Conservation (phyloP, 2,888 invertebrate genomes). For the Melieria crassipennis region DNA sequence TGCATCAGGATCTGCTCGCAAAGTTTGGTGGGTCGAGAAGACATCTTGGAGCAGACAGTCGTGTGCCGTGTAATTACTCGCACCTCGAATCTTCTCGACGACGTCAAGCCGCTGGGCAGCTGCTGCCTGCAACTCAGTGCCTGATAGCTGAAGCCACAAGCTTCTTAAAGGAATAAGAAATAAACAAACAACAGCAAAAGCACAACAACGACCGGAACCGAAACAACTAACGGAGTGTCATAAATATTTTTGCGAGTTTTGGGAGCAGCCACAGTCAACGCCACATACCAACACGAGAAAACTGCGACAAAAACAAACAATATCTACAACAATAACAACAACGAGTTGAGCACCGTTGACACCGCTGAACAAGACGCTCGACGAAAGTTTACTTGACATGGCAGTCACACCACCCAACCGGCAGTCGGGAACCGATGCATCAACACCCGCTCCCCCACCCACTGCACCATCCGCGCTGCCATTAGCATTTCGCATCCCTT, state of each 20-base stretch:
- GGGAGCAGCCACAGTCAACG: constrained; percentile 52
- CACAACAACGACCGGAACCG: constrained; percentile 7
- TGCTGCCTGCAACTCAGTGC: no score
- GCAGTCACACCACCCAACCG: constrained; percentile 6
- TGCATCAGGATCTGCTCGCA: not conserved
- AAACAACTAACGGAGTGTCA: constrained; percentile 47
- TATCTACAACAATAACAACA: constrained; percentile 12
- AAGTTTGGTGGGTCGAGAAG: constrained; percentile 5
- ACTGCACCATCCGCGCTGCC: not conserved
- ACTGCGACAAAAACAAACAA: not conserved
- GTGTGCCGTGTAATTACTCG: constrained; percentile 29
- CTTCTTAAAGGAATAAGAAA: constrained; percentile 19
- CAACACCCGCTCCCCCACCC: not conserved
- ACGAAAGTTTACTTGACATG: not conserved
- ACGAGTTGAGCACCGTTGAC: not conserved
- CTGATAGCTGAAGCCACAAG: not conserved
- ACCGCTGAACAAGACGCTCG: not conserved
- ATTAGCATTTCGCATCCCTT: constrained; percentile 10
- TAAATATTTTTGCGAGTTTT: constrained; percentile 65
- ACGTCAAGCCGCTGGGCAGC: no score
- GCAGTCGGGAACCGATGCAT: not conserved
- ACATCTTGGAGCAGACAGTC: constrained; percentile 16
- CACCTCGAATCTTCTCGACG: constrained; percentile 1
- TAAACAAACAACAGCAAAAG: constrained; percentile 16
- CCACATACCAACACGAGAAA: not conserved